These are phyloP conservation scores for Drosophila baimaii DNA, from an alignment of 1,140 invertebrate species.

Conservation along the genomic window DNA sequence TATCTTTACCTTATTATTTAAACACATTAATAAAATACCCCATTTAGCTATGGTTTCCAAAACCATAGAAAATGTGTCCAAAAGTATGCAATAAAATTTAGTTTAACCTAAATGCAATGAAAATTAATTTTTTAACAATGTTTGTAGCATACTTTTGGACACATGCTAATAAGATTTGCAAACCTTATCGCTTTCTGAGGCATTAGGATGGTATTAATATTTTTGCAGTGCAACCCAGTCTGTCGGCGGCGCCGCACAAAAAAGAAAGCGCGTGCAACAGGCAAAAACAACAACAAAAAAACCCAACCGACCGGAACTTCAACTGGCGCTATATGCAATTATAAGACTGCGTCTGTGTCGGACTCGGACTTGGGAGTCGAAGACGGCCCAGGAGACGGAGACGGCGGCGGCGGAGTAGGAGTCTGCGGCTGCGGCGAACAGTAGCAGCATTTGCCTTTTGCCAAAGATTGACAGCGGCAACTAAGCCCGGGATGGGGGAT, in stretches of 20 bases:
- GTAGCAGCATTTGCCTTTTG: slow-evolving; percentile 78
- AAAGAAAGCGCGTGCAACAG: slow-evolving; percentile 79
- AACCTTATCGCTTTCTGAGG: background rate
- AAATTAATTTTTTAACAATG: too few relatives aligned
- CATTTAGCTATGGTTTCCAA: too few relatives aligned
- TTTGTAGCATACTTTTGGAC: background rate
- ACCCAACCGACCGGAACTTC: slow-evolving; percentile 79
- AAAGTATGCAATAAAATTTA: background rate
- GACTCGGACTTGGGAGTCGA: background rate
- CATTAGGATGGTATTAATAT: background rate
- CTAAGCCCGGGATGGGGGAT: slow-evolving; percentile 47
- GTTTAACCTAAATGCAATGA: too few relatives aligned
- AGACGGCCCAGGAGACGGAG: slow-evolving; percentile 1
- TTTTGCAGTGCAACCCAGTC: slow-evolving; percentile 4
- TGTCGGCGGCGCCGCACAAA: slow-evolving; percentile 70
- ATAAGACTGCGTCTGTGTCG: slow-evolving; percentile 46
- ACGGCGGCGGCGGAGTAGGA: background rate
- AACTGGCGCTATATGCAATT: slow-evolving; percentile 82
- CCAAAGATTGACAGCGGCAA: slow-evolving; percentile 75
- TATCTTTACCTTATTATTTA: too few relatives aligned
- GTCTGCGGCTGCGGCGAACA: slow-evolving; percentile 50
- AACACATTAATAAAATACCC: too few relatives aligned
- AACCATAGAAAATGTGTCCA: background rate
- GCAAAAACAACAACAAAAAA: slow-evolving; percentile 58
- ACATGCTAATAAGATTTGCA: background rate